Evolutionary conservation across 2,888 invertebrate species (phyloP), one percentile per base, ranked within the genome.

Genomic region (Labia minor): DNA sequence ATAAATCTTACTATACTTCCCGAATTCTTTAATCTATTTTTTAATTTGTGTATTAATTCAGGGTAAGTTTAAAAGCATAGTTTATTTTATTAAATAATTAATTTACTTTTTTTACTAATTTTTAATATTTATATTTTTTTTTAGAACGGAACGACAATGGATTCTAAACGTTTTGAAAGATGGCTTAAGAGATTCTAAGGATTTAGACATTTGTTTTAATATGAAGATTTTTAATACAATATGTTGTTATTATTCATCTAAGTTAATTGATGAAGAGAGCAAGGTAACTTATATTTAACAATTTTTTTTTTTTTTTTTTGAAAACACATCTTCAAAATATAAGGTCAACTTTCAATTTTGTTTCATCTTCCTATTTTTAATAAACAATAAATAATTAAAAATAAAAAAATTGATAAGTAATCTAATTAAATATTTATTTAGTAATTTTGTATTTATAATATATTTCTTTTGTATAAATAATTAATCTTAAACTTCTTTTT

Each of bases 21-120:
- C 0, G 95, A 95, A 75, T 87, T 95, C 74, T 85, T 92, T 69
- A 87, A 88, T 65, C 83, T 95, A 37, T 88, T 95, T 74, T 88
- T 91, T 74, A 92, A 90, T 69, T 83, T 87, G 10, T 88, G 90
- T 67, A 81, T 90, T 0, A 84, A 88, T 71, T 61, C 37, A 37
- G 62, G 62, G 69, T 69, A 62, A n/a, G n/a, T n/a, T n/a, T n/a
- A n/a, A n/a, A n/a, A n/a, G n/a, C 33, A 66, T 65, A n/a, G 14
- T 61, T 61, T 21, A 18, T 18, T 10, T 18, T 67, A 3, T 65
- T 1, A n/a, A 19, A 61, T 14, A 19, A 0, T 61, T 20, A 16
- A 19, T 49, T 6, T 26, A 26, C 3, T 49, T 14, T 14, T 8
- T n/a, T 49, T 8, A n/a, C n/a, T n/a, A 49, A n/a, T n/a, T n/a